These are phyloP conservation scores for Channa striata DNA, from an alignment of 2,797 vertebrate species.

Conservation along the genomic window DNA sequence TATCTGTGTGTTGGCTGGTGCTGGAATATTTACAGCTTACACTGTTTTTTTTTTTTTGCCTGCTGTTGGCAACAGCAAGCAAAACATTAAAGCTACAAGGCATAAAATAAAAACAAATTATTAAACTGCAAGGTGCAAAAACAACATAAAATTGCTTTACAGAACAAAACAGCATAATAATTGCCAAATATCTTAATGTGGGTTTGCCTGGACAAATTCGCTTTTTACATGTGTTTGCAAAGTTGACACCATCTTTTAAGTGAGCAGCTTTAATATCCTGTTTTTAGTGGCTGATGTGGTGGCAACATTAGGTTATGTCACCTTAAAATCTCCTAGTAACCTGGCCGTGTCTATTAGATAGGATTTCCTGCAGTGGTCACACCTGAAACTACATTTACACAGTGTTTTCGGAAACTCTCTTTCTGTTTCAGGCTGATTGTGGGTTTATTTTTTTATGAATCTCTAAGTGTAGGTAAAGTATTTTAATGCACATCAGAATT, in stretches of 20 bases:
- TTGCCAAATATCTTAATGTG: no score
- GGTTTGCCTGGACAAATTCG: no score
- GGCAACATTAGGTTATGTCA: conserved; percentile 11
- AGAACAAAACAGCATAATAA: no score
- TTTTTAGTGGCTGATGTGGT: neutral
- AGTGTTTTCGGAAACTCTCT: neutral
- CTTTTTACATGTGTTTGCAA: no score
- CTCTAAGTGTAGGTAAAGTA: neutral
- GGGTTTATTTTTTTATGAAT: conserved; percentile 21
- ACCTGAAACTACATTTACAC: conserved; percentile 13
- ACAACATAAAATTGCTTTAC: neutral
- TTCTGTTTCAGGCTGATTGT: conserved; percentile 7
- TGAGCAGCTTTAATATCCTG: neutral
- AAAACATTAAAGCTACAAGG: no score
- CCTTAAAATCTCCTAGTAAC: neutral
- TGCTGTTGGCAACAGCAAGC: no score
- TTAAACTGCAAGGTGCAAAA: neutral
- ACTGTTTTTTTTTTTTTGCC: no score
- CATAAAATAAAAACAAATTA: neutral
- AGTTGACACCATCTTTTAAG: no score
- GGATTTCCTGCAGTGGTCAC: conserved; percentile 28
- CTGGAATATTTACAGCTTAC: no score
- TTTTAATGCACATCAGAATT: conserved; percentile 6
- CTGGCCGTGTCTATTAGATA: no score
- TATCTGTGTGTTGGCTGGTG: no score